Evolutionary conservation across 2,888 invertebrate genomes (phyloP).

Genomic region (Hymenopus coronatus): DNA sequence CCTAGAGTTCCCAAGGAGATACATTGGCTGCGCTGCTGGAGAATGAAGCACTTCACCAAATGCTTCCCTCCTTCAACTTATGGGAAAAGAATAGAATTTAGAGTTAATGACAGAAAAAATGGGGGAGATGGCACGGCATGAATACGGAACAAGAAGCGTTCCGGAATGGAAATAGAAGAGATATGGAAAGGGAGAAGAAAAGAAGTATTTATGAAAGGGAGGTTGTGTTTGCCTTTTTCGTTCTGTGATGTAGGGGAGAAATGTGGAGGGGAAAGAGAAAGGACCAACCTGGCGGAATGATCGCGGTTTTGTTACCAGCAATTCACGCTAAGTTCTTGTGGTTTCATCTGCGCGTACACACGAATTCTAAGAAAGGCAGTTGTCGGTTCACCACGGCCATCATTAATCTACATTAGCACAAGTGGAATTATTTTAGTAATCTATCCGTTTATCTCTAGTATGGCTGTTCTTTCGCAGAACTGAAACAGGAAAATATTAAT

Average conservation of each 20-base stretch:
- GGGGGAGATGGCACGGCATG: neutral
- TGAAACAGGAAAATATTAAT: too few species aligned
- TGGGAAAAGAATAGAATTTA: neutral
- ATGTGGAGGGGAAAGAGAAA: neutral
- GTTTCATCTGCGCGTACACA: neutral
- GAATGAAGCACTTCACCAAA: neutral
- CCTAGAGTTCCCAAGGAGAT: neutral
- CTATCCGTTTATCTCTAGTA: neutral
- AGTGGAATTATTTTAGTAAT: neutral
- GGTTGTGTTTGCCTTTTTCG: neutral
- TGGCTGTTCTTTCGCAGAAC: too few species aligned
- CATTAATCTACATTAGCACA: neutral
- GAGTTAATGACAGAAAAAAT: neutral
- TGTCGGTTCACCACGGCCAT: neutral
- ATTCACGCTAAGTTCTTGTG: neutral
- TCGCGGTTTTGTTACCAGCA: neutral
- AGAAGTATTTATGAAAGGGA: neutral
- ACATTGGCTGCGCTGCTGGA: neutral
- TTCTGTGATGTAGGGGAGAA: neutral
- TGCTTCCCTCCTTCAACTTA: neutral
- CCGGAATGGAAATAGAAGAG: neutral
- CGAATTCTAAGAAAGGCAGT: neutral
- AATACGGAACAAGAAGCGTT: neutral
- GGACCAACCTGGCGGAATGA: neutral
- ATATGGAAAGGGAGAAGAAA: neutral